Evolutionary conservation across 2,888 invertebrate species (phyloP), one percentile per base, ranked within the genome.

Genomic region (Automeris io): DNA sequence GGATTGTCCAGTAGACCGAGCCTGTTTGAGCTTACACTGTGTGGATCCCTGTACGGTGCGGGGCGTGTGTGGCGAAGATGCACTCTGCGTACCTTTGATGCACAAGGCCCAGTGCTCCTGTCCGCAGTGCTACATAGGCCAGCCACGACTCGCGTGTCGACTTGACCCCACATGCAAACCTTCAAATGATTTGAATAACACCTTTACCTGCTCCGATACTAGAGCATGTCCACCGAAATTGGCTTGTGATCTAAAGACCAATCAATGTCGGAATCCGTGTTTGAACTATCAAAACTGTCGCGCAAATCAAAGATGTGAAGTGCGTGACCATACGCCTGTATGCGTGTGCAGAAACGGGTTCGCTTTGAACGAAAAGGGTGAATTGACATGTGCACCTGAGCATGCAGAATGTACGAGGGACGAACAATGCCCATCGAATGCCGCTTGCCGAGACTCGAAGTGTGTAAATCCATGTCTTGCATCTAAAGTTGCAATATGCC

Each of bases 331-430:
- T 72, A 88, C 90, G 59, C 93, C 96, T 0, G 91, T 93, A 43
- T 97, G 97, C 78, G 93, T 95, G 18, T 97, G 96, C 80, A 94
- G 95, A 64, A 92, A 93, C 63, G 95, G 95, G 40, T 95, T 96
- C 66, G 92, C 95, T 47, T 91, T 96, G 34, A 96, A 94, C 71
- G 95, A 95, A 66, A 90, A 90, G 57, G 95, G 96, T 37, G 96
- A 96, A 70, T 85, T 97, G 55, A 93, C 93, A 13, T 97, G 97
- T 70, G 94, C 94, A 32, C 94, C 93, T 9, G 95, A 94, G 64
- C 88, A 90, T 54, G 89, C 92, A 45, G 94, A 94, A 79, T 97
- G 97, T 79, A 88, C 90, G 37, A 89, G 91, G 57, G 92, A 94
- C 65, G 91, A 92, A 56, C 94, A 96, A 67, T 97, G 97, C 63